Conservation (phyloP, 2,888 invertebrate genomes). For the Aleiodes alternator region DNA sequence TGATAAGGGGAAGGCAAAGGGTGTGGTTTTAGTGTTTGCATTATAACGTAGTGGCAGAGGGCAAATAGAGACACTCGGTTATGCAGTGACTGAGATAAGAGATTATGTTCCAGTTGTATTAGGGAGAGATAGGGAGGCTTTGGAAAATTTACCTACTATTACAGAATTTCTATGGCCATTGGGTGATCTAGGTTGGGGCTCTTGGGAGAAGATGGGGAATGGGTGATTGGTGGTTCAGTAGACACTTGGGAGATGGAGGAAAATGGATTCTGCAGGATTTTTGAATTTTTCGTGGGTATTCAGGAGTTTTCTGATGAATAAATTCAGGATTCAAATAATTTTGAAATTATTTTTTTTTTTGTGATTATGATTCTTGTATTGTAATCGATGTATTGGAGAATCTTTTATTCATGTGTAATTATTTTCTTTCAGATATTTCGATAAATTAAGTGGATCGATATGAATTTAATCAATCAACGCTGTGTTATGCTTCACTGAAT, state of each 20-base stretch:
- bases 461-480: slow-evolving; percentile 41
- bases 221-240: neutral
- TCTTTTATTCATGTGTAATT: neutral
- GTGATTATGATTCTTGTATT: too few relatives aligned
- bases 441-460: neutral
- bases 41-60: slow-evolving; percentile 26
- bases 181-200: slow-evolving; percentile 27
- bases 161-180: neutral
- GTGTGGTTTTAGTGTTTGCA: slow-evolving; percentile 25
- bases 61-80: slow-evolving; percentile 36
- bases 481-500: neutral
- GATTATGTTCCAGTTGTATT: slow-evolving; percentile 27
- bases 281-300: too few relatives aligned
- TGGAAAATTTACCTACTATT: too few relatives aligned
- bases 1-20: slow-evolving; percentile 31
- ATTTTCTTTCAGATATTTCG: neutral
- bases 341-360: too few relatives aligned
- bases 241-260: neutral
- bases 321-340: too few relatives aligned
- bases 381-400: too few relatives aligned
- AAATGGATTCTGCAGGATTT: neutral
- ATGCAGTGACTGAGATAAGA: slow-evolving; percentile 40
- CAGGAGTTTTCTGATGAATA: too few relatives aligned
- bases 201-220: neutral
- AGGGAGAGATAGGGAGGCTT: too few relatives aligned